phyloP scores from a whole-genome alignment of 1,140 invertebrate species.

The Aphis craccivora region DNA sequence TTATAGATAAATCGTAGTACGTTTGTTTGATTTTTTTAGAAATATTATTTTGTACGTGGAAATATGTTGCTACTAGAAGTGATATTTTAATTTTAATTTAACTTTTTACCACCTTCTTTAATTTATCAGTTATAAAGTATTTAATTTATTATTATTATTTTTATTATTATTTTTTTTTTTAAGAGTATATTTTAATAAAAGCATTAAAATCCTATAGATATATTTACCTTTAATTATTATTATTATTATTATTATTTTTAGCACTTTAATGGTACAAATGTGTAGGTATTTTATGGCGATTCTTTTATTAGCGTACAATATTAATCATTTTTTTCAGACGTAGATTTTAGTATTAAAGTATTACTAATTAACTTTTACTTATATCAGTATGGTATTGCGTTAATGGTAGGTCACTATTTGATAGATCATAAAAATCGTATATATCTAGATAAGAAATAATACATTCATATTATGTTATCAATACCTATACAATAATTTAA shows the following conservation, averaged over 20 bases:
- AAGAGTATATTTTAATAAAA: background rate
- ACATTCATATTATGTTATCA: background rate
- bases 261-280: background rate
- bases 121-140: constrained; percentile 13
- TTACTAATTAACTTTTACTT: background rate
- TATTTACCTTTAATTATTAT: background rate
- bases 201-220: background rate
- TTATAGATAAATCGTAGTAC: background rate
- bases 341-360: background rate
- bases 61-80: background rate
- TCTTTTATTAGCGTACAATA: background rate
- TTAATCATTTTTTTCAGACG: background rate
- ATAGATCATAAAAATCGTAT: background rate
- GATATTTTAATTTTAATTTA: constrained; percentile 5
- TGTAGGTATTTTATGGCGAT: background rate
- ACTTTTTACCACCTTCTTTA: background rate
- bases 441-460: background rate
- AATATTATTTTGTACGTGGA: background rate
- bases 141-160: too few species aligned
- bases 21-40: constrained; percentile 5
- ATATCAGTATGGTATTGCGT: background rate
- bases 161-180: too few species aligned
- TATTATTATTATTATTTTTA: background rate
- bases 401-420: background rate
- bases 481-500: background rate